A percentile compares a stretch with the other conserved stretches of the same genome.
Evolutionary conservation across 2,113 vertebrate genomes (phyloP).

Genomic region (Paracanthobrama guichenoti): DNA sequence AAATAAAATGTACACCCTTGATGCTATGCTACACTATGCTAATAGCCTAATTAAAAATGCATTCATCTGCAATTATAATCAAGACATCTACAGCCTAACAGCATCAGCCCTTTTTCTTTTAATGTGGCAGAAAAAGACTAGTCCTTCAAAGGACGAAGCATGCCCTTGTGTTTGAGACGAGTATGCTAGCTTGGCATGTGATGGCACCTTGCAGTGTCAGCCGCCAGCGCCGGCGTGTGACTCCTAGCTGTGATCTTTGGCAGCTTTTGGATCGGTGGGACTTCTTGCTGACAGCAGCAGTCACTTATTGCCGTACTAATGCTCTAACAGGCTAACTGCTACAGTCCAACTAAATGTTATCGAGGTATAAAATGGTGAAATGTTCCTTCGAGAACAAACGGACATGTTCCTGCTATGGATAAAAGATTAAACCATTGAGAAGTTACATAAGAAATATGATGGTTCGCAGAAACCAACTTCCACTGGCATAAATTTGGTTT

Average conservation of each 20-base stretch:
- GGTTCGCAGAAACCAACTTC: neutral
- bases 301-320: neutral
- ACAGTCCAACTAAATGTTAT: neutral
- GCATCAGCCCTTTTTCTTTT: neutral
- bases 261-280: neutral
- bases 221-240: neutral
- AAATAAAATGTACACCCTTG: neutral
- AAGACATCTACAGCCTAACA: neutral
- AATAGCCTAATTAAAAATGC: conserved; percentile 20
- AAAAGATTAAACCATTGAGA: conserved; percentile 10
- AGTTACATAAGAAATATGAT: neutral
- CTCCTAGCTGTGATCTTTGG: conserved; percentile 10
- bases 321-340: conserved; percentile 18
- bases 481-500: too few relatives aligned
- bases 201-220: conserved; percentile 13
- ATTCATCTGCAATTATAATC: conserved; percentile 26
- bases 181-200: neutral
- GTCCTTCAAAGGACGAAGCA: neutral
- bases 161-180: neutral
- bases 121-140: conserved; percentile 1
- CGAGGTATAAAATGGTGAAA: neutral
- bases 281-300: conserved; percentile 15
- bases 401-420: neutral
- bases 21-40: neutral
- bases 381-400: neutral